Conservation (phyloP, 2,797 vertebrate species). For the Melanotaenia trifasciata region DNA sequence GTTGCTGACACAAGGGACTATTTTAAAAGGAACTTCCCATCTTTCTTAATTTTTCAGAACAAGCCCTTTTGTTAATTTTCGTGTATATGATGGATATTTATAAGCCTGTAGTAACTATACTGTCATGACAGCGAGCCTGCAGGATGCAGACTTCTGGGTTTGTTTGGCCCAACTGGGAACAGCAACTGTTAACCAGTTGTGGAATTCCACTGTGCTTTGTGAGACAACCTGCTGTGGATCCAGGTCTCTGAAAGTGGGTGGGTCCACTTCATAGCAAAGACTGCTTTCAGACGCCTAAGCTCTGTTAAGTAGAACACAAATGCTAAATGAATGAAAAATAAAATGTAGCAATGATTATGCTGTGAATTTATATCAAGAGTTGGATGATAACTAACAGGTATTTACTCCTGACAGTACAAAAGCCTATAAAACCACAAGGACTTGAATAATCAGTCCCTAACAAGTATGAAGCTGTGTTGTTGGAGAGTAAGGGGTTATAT, state of each 20-base stretch:
- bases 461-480: neutral
- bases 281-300: neutral
- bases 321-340: too few relatives aligned
- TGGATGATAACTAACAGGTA: neutral
- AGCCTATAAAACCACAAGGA: too few relatives aligned
- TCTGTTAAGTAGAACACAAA: neutral
- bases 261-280: neutral
- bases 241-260: neutral
- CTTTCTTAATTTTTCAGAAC: neutral
- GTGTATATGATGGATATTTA: neutral
- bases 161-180: neutral
- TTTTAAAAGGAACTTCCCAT: conserved; percentile 26
- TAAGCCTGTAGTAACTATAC: neutral
- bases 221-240: conserved; percentile 30
- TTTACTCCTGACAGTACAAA: neutral
- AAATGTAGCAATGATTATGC: too few relatives aligned
- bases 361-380: neutral
- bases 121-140: neutral
- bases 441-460: too few relatives aligned
- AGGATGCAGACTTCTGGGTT: conserved; percentile 20
- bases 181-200: conserved; percentile 44
- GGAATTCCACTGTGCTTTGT: conserved; percentile 54
- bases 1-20: neutral
- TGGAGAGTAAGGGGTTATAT: conserved; percentile 2
- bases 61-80: neutral